Evolutionary conservation across 2,797 vertebrate species (phyloP), one percentile per base, ranked within the genome.

Genomic region (Kryptopterus vitreolus): DNA sequence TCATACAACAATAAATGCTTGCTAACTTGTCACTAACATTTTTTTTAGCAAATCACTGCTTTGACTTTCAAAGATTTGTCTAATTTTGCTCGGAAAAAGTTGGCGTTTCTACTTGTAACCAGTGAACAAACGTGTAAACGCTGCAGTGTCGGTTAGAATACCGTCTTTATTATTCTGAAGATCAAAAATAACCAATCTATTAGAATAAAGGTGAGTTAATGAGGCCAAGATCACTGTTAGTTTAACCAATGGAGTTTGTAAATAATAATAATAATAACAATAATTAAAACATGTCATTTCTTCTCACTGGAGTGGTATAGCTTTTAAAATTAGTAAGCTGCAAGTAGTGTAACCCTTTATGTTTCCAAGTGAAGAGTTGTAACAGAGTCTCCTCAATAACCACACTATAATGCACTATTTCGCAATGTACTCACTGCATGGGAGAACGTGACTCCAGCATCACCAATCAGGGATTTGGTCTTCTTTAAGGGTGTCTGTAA

Each of bases 401-500:
- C 33, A 52, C 18, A 31, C 16, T 22, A 13, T 1, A 31, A 22
- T 52, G 16, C 9, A 35, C n/a, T 10, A 13, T 24, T 66, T 70
- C 52, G 24, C 3, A 33, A n/a, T 77, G 22, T 59, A 91, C 93
- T 94, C 81, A 95, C 94, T 43, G 94, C 89, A n/a, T 93, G 94
- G 16, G 91, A 89, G 81, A 95, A 95, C 0, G 92, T 92, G 4
- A 88, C 93, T 80, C 94, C 94, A 31, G 86, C 90, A 6, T 91
- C 92, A 85, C 93, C 93, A 3, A 95, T 92, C 0, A 94, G 72
- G 0, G 75, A 29, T 82, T 86, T 91, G 0, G 93, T 90, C 82
- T 94, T 94, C 85, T 91, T 94, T 93, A 94, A 91, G 0, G 94
- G 94, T 0, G 85, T 94, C 94, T 95, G 88, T 48, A 10, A 66